These are phyloP conservation scores for Gymnorhina tibicen DNA, from an alignment of 2,113 vertebrate genomes.

Conservation along the genomic window DNA sequence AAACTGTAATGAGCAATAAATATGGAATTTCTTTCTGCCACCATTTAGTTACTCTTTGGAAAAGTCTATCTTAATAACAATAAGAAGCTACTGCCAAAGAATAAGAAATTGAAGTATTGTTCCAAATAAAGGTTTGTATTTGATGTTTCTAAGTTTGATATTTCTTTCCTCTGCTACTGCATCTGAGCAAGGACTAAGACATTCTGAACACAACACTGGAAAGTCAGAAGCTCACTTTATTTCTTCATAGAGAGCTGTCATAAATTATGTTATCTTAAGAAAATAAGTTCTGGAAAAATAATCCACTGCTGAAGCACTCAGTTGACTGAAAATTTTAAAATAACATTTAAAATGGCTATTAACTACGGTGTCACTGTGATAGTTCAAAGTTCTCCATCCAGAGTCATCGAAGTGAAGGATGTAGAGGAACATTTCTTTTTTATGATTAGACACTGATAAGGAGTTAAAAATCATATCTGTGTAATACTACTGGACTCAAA, in stretches of 20 bases:
- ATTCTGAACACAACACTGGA: background rate
- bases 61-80: background rate
- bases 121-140: background rate
- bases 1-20: background rate
- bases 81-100: background rate
- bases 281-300: background rate
- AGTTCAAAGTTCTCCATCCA: background rate
- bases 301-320: background rate
- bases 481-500: background rate
- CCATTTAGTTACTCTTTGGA: background rate
- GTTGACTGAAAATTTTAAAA: background rate
- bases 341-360: background rate
- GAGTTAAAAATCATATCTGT: background rate
- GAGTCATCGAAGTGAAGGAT: background rate
- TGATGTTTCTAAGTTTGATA: background rate
- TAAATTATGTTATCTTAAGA: background rate
- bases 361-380: background rate
- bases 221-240: background rate
- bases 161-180: background rate
- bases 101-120: background rate
- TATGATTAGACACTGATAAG: background rate
- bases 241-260: background rate
- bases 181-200: background rate
- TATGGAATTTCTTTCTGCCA: background rate
- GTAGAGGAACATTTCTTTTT: background rate